These are phyloP conservation scores for Acanthochromis polyacanthus DNA, from an alignment of 2,113 vertebrate genomes.

Conservation along the genomic window DNA sequence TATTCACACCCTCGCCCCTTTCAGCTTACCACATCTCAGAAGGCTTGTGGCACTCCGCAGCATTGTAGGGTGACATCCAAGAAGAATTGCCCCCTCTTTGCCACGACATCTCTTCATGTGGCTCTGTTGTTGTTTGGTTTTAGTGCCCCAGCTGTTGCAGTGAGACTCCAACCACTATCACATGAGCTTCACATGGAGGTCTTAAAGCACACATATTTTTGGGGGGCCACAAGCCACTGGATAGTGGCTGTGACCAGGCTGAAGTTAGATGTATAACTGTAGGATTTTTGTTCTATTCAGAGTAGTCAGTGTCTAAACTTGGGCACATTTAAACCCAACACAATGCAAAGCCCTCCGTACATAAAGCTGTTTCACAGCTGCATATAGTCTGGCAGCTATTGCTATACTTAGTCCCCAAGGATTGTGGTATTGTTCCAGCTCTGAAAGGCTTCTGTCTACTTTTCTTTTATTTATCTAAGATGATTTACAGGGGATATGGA, in stretches of 20 bases:
- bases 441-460: conserved; percentile 32
- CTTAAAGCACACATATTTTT: conserved; percentile 11
- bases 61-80: conserved; percentile 18
- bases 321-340: conserved; percentile 23
- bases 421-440: conserved; percentile 32
- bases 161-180: conserved; percentile 26
- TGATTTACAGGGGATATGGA: conserved; percentile 38
- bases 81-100: background rate
- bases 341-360: conserved; percentile 13
- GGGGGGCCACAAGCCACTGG: background rate
- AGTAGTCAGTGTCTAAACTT: conserved; percentile 36
- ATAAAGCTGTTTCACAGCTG: conserved; percentile 32
- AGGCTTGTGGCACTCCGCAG: conserved; percentile 22
- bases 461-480: conserved; percentile 46
- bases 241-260: conserved; percentile 22
- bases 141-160: conserved; percentile 34
- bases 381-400: conserved; percentile 28
- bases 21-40: conserved; percentile 37
- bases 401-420: conserved; percentile 16
- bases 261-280: background rate
- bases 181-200: conserved; percentile 36
- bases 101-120: conserved; percentile 47
- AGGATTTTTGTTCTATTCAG: conserved; percentile 43
- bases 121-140: conserved; percentile 52
- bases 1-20: conserved; percentile 37